Conservation (phyloP, 2,797 vertebrate species). For the Syndactyla subalaris region DNA sequence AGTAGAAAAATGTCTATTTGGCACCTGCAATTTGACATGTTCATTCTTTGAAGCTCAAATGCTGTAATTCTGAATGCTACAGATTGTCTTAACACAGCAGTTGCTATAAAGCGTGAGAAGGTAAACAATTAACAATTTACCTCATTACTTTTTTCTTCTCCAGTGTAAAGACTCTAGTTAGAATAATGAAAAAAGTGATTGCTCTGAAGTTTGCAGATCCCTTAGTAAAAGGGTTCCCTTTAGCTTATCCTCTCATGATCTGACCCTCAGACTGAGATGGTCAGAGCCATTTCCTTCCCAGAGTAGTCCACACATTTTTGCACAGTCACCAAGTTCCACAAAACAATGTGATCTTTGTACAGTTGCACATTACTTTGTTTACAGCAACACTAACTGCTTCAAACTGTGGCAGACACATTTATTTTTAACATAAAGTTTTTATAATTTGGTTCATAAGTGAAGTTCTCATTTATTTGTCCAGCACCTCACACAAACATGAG, state of each 20-base stretch:
- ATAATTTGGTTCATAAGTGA: background rate
- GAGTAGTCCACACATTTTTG: background rate
- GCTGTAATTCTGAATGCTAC: background rate
- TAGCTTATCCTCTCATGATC: background rate
- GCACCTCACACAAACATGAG: background rate
- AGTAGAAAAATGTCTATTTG: background rate
- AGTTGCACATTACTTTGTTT: constrained; percentile 8
- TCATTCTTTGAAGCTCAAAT: background rate
- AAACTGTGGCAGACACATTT: background rate
- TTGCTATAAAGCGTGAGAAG: background rate
- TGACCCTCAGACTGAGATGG: background rate
- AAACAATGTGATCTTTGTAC: constrained; percentile 32
- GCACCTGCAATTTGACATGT: background rate
- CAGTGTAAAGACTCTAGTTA: background rate
- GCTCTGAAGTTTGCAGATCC: background rate
- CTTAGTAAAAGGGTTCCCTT: background rate
- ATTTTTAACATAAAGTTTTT: background rate
- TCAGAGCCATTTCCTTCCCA: background rate
- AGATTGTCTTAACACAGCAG: constrained; percentile 9
- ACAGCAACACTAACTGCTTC: constrained; percentile 7
- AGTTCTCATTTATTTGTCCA: background rate
- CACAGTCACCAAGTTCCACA: constrained; percentile 24
- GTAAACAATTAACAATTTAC: background rate
- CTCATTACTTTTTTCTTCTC: background rate
- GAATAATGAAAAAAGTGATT: background rate